Conservation (phyloP, 2,113 vertebrate genomes). For the Lontra canadensis region DNA sequence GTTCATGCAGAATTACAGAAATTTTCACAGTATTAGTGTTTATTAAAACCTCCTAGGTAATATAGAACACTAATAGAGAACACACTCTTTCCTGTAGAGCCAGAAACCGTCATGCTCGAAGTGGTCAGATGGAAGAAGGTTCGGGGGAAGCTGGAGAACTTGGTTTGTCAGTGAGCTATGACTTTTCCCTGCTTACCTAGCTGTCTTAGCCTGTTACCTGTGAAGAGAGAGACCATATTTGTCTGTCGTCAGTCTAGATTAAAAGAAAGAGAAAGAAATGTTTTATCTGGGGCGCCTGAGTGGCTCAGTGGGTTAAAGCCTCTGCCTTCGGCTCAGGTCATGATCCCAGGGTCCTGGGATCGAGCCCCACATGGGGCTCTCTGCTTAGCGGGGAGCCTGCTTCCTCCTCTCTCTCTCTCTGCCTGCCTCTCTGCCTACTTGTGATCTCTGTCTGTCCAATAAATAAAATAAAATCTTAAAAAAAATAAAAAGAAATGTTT, state of each 20-base stretch:
- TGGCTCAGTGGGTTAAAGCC: too few relatives aligned
- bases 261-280: not conserved
- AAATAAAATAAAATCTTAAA: too few relatives aligned
- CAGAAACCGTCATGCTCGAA: not conserved
- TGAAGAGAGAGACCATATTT: not conserved
- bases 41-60: not conserved
- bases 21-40: not conserved
- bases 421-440: too few relatives aligned
- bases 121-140: not conserved
- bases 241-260: not conserved
- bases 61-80: not conserved
- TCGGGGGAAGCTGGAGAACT: not conserved
- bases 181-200: not conserved
- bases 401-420: too few relatives aligned
- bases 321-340: too few relatives aligned
- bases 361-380: too few relatives aligned
- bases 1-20: slow-evolving; percentile 40
- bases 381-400: too few relatives aligned
- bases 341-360: too few relatives aligned
- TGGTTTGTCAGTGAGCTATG: not conserved
- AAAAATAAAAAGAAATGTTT: not conserved
- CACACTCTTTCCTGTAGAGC: not conserved
- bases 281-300: too few relatives aligned
- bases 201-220: not conserved
- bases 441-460: too few relatives aligned